Conservation (phyloP, 2,797 vertebrate genomes). For the Coregonus sp. region DNA sequence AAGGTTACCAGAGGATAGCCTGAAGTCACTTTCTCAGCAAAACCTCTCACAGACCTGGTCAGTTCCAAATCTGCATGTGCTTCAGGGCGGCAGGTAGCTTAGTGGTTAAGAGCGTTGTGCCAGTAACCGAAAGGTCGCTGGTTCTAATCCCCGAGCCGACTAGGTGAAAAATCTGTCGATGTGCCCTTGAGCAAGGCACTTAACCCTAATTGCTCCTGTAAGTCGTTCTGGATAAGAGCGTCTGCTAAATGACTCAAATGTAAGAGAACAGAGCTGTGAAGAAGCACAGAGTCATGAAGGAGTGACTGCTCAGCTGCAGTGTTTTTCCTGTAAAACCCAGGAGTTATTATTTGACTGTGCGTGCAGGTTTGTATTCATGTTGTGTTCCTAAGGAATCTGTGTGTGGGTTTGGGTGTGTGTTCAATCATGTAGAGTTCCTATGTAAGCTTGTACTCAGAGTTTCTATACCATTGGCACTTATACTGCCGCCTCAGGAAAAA, state of each 20-base stretch:
- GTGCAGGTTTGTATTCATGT: not conserved
- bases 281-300: too few relatives aligned
- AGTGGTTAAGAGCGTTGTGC: too few relatives aligned
- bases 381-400: not conserved
- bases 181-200: too few relatives aligned
- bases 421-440: not conserved
- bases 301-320: not conserved
- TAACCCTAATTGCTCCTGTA: too few relatives aligned
- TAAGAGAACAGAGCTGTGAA: too few relatives aligned
- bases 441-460: not conserved
- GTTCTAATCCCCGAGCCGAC: too few relatives aligned
- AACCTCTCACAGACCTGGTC: not conserved
- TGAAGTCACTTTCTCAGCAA: not conserved
- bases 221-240: too few relatives aligned
- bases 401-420: not conserved
- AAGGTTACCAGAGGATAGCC: not conserved
- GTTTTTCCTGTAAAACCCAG: not conserved
- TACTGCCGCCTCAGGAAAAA: not conserved
- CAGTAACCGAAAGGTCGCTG: too few relatives aligned
- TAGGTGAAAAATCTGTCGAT: too few relatives aligned
- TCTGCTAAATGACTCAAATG: too few relatives aligned
- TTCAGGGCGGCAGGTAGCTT: too few relatives aligned
- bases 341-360: not conserved
- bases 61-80: too few relatives aligned
- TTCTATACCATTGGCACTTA: not conserved